Evolutionary conservation across 2,888 invertebrate species (phyloP).

Genomic region (Lasioglossum calceatum): DNA sequence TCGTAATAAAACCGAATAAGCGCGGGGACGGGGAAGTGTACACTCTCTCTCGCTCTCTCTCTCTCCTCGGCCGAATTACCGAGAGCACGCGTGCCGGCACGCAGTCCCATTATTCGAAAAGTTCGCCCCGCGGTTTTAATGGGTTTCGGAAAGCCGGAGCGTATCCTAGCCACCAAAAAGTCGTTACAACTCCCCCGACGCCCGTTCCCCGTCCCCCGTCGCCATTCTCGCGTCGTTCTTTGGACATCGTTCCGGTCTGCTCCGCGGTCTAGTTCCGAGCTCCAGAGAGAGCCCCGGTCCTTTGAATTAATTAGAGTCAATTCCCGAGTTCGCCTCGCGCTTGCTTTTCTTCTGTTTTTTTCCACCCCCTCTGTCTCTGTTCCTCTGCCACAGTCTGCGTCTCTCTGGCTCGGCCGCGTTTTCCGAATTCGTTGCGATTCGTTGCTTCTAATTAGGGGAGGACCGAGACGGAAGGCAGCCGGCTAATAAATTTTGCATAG

Average conservation of each 20-base stretch:
- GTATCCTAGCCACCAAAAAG: constrained; percentile 75
- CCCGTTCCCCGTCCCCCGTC: constrained; percentile 56
- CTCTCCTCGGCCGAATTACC: constrained; percentile 73
- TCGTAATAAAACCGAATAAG: constrained; percentile 78
- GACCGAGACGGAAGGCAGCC: not conserved
- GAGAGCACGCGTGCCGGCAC: constrained; percentile 74
- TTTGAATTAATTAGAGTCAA: constrained; percentile 42
- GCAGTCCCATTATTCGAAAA: constrained; percentile 78
- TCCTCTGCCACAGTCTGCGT: not conserved
- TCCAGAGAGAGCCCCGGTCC: not conserved
- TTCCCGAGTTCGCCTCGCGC: constrained; percentile 24
- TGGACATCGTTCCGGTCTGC: constrained; percentile 25
- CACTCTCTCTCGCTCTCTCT: not conserved
- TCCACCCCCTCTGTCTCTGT: not conserved
- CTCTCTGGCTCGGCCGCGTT: not conserved
- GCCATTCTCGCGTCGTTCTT: constrained; percentile 43
- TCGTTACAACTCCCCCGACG: constrained; percentile 77
- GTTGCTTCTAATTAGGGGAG: constrained; percentile 14
- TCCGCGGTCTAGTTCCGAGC: not conserved
- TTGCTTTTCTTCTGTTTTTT: not conserved
- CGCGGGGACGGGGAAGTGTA: constrained; percentile 30
- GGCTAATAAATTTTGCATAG: constrained; percentile 1
- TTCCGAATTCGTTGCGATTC: constrained; percentile 16
- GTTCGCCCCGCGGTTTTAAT: constrained; percentile 76
- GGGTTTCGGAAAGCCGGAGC: constrained; percentile 74